Conservation (phyloP, 1,140 invertebrate genomes). For the Potamilus streckersoni region DNA sequence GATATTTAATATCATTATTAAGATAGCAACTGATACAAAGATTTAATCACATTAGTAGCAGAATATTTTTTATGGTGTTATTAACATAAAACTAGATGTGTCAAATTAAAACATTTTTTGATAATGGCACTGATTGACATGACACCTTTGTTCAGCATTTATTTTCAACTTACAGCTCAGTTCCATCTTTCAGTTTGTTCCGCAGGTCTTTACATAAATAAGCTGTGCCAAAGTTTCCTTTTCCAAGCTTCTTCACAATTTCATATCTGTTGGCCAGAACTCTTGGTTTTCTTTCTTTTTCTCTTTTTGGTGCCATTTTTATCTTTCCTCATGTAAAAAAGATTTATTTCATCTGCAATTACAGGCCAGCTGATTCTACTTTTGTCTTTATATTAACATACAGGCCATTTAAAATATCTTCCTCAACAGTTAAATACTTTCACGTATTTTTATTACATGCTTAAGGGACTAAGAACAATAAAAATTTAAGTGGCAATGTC, state of each 20-base stretch:
- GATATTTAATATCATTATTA: too few species aligned
- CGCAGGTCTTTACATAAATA: constrained; percentile 63
- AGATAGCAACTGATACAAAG: too few species aligned
- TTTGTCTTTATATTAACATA: background rate
- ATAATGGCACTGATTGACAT: too few species aligned
- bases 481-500: background rate
- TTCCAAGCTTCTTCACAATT: constrained; percentile 63
- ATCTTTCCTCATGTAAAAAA: background rate
- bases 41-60: too few species aligned
- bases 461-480: background rate
- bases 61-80: too few species aligned
- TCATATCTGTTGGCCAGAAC: constrained; percentile 64
- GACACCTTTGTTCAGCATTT: too few species aligned
- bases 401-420: constrained; percentile 2
- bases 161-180: constrained; percentile 37
- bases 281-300: constrained; percentile 44
- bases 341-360: background rate
- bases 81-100: too few species aligned
- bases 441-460: background rate
- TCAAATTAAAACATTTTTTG: too few species aligned
- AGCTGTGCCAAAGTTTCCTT: constrained; percentile 68
- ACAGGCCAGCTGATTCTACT: background rate
- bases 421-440: constrained; percentile 5
- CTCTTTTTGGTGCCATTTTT: constrained; percentile 38
- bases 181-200: constrained; percentile 19